Evolutionary conservation across 2,113 vertebrate genomes (phyloP).

Genomic region (Callocephalon fimbriatum): DNA sequence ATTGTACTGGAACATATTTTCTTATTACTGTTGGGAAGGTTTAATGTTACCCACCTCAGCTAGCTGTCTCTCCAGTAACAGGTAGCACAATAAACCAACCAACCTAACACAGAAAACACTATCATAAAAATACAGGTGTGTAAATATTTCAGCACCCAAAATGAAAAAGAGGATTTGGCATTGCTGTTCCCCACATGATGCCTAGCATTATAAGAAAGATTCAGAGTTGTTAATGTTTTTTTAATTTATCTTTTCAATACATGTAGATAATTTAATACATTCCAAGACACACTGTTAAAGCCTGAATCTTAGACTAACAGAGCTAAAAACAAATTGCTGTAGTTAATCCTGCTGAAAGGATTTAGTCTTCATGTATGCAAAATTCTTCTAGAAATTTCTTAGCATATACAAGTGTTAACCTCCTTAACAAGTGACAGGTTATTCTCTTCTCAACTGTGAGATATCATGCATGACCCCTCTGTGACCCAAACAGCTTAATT

Average conservation of each 20-base stretch:
- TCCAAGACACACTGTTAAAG: neutral
- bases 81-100: neutral
- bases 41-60: neutral
- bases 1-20: neutral
- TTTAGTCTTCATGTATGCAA: neutral
- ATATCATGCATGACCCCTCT: neutral
- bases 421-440: neutral
- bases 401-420: neutral
- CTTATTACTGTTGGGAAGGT: neutral
- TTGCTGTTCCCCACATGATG: neutral
- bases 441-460: neutral
- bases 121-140: neutral
- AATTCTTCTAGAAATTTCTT: neutral
- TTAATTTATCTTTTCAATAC: neutral
- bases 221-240: neutral
- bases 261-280: neutral
- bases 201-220: neutral
- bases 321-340: neutral
- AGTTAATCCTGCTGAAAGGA: neutral
- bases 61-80: neutral
- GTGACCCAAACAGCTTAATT: neutral
- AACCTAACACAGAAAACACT: neutral
- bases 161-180: neutral
- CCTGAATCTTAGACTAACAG: neutral
- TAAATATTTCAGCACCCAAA: neutral